Conservation (phyloP, 2,797 vertebrate species). For the Bovichtus diacanthus region DNA sequence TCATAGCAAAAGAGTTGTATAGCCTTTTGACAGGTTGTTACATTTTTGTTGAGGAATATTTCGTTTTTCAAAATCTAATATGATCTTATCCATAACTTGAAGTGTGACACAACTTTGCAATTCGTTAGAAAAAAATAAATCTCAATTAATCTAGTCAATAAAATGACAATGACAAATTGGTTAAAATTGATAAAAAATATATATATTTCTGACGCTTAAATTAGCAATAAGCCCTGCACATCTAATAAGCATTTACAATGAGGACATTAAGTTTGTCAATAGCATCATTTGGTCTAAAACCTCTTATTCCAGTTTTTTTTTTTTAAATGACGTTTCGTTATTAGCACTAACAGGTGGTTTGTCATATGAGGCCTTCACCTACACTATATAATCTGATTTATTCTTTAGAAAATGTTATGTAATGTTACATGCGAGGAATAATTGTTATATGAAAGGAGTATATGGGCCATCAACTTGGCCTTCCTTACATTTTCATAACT, state of each 20-base stretch:
- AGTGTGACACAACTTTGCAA: slow-evolving; percentile 1
- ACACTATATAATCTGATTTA: background rate
- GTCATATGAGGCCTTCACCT: slow-evolving; percentile 26
- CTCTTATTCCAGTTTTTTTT: background rate
- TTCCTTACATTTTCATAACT: slow-evolving; percentile 14
- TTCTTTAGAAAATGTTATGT: background rate
- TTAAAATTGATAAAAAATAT: background rate
- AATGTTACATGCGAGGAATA: background rate
- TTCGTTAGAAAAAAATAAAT: background rate
- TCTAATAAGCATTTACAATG: background rate
- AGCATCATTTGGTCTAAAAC: background rate
- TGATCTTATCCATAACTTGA: background rate
- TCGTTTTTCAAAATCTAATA: slow-evolving; percentile 1
- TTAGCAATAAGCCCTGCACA: background rate
- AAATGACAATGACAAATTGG: background rate
- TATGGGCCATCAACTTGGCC: slow-evolving; percentile 22
- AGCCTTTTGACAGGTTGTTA: background rate
- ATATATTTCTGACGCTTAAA: background rate
- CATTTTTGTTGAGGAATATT: background rate
- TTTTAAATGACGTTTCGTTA: slow-evolving; percentile 1
- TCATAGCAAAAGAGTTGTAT: background rate
- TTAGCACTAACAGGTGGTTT: slow-evolving; percentile 58
- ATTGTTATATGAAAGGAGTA: slow-evolving; percentile 22
- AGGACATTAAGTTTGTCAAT: background rate
- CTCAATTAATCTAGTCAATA: background rate